Evolutionary conservation across 2,888 invertebrate genomes (phyloP).

Genomic region (Dugesia japonica): DNA sequence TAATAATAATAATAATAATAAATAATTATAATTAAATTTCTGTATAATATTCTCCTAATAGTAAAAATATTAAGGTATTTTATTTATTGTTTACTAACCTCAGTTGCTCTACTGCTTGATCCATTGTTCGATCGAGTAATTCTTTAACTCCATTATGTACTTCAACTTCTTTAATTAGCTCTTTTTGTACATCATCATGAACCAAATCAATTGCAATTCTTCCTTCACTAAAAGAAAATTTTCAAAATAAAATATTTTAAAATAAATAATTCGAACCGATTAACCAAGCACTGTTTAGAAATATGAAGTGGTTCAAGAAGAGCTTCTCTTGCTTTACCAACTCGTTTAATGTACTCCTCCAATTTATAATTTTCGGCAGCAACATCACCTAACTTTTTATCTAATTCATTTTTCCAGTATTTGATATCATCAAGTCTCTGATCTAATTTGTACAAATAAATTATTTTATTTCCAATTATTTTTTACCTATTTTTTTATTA

Average conservation of each 20-base stretch:
- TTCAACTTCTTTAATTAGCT: constrained; percentile 63
- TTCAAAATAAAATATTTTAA: constrained; percentile 34
- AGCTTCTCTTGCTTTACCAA: constrained; percentile 61
- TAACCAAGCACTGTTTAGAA: constrained; percentile 56
- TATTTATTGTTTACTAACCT: too few relatives aligned
- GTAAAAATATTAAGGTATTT: too few relatives aligned
- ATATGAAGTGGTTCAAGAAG: constrained; percentile 52
- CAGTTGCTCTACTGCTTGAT: constrained; percentile 67
- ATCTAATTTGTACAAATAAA: too few relatives aligned
- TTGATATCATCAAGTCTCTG: constrained; percentile 68
- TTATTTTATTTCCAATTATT: neutral
- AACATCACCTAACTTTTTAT: constrained; percentile 61
- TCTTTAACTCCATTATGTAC: constrained; percentile 58
- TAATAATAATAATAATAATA: too few relatives aligned
- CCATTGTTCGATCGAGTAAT: constrained; percentile 58
- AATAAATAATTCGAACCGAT: constrained; percentile 50
- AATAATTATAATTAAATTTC: too few relatives aligned
- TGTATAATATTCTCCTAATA: too few relatives aligned
- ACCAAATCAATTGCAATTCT: constrained; percentile 65
- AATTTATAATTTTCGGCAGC: constrained; percentile 64
- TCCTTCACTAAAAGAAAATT: constrained; percentile 54
- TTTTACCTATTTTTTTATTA: constrained; percentile 51
- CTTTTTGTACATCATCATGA: constrained; percentile 63
- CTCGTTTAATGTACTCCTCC: constrained; percentile 59
- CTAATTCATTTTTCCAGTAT: constrained; percentile 63